phyloP scores from a whole-genome alignment of 1,140 invertebrate genomes.

The Prorops nasuta region DNA sequence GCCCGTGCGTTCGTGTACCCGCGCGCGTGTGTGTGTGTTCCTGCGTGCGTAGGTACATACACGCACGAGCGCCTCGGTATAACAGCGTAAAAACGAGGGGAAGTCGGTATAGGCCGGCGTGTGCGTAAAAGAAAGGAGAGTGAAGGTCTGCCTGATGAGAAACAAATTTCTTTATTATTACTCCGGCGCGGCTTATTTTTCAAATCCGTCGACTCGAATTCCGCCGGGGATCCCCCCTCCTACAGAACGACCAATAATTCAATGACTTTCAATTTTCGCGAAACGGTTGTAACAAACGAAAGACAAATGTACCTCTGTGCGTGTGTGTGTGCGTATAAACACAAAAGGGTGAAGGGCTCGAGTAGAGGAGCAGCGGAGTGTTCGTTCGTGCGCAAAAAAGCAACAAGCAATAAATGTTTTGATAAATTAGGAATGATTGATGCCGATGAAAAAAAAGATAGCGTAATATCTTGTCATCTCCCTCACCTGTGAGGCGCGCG shows the following conservation, averaged over 20 bases:
- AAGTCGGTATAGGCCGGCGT: neutral
- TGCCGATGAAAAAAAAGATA: neutral
- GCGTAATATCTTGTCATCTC: neutral
- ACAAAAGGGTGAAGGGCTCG: too few species aligned
- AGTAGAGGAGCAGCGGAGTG: too few species aligned
- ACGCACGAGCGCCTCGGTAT: slow-evolving; percentile 5
- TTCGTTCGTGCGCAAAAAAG: too few species aligned
- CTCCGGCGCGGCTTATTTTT: slow-evolving; percentile 56
- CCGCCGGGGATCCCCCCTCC: slow-evolving; percentile 37
- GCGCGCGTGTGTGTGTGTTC: neutral
- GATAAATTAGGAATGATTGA: neutral
- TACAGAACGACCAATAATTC: too few species aligned
- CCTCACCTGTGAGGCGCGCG: neutral
- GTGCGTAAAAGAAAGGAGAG: slow-evolving; percentile 5
- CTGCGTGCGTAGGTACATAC: neutral
- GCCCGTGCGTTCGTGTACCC: neutral
- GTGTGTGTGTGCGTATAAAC: too few species aligned
- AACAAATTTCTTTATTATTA: slow-evolving; percentile 59
- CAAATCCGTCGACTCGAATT: slow-evolving; percentile 51
- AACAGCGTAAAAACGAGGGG: slow-evolving; percentile 11
- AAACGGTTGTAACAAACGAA: too few species aligned
- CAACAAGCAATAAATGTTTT: neutral
- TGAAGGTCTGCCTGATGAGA: slow-evolving; percentile 47
- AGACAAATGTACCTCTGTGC: too few species aligned
- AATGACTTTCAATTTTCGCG: too few species aligned